Conservation (phyloP, 2,113 vertebrate genomes). For the Ardeotis arabs region DNA sequence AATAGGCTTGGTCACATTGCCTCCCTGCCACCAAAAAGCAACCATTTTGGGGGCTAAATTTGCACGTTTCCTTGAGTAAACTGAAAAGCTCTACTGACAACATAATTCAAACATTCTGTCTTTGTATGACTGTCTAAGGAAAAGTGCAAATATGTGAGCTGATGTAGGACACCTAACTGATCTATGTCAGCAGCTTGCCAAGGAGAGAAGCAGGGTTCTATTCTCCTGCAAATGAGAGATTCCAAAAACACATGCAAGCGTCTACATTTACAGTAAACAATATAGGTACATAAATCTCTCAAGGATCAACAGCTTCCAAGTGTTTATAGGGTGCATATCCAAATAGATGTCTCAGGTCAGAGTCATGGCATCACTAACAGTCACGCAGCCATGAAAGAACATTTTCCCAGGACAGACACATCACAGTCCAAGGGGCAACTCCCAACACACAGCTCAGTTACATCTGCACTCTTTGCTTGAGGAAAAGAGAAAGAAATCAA, state of each 20-base stretch:
- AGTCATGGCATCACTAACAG: neutral
- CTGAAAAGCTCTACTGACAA: neutral
- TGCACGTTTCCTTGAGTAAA: neutral
- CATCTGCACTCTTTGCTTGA: neutral
- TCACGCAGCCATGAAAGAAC: fast-evolving
- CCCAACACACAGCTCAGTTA: neutral
- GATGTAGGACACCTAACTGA: neutral
- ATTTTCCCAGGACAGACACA: neutral
- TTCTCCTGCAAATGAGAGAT: neutral
- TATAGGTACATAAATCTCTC: neutral
- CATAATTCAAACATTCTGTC: neutral
- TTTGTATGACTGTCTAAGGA: neutral
- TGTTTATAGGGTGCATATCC: neutral
- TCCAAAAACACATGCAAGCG: neutral
- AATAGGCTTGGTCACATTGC: neutral
- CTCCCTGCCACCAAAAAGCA: neutral
- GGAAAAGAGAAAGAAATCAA: neutral
- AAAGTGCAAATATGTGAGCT: neutral
- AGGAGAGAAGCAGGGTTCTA: neutral
- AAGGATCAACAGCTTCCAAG: neutral
- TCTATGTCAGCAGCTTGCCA: neutral
- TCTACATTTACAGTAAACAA: neutral
- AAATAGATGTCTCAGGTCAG: fast-evolving
- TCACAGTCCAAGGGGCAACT: neutral
- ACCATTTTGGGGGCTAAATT: neutral